Percentiles rank a stretch among this genome's conserved stretches.
phyloP scores from a whole-genome alignment of 2,888 invertebrate genomes.

The Metallyticus violacea region DNA sequence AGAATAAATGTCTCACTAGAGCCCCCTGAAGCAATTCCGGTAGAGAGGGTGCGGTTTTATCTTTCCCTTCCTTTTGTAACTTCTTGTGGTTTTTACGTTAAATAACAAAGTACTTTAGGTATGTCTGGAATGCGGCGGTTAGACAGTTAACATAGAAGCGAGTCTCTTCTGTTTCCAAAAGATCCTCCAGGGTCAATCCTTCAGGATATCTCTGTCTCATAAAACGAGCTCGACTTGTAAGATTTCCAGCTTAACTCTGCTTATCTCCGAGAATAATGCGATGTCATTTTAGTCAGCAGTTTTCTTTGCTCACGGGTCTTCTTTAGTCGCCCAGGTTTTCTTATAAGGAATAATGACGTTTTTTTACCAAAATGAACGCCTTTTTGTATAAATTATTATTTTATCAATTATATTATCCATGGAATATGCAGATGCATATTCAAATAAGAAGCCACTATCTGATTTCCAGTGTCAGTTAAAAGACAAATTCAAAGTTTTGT shows the following conservation, averaged over 20 bases:
- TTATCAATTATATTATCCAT: no score
- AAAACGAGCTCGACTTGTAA: background rate
- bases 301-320: background rate
- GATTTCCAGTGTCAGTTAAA: no score
- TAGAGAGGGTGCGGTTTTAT: background rate
- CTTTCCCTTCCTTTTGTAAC: background rate
- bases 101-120: background rate
- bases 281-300: background rate
- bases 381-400: no score
- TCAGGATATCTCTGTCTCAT: background rate
- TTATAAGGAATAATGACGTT: background rate
- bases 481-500: no score
- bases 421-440: no score
- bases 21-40: background rate
- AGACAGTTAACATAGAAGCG: no score
- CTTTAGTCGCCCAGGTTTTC: background rate
- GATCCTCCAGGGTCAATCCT: background rate
- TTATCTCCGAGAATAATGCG: background rate
- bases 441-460: no score
- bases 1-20: background rate
- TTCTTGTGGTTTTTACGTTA: no score
- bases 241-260: background rate
- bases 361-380: no score
- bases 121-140: no score
- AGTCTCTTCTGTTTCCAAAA: background rate